Base-by-base conservation (phyloP, 2,797 vertebrate genomes). In the Cyprinodon diabolis region DNA sequence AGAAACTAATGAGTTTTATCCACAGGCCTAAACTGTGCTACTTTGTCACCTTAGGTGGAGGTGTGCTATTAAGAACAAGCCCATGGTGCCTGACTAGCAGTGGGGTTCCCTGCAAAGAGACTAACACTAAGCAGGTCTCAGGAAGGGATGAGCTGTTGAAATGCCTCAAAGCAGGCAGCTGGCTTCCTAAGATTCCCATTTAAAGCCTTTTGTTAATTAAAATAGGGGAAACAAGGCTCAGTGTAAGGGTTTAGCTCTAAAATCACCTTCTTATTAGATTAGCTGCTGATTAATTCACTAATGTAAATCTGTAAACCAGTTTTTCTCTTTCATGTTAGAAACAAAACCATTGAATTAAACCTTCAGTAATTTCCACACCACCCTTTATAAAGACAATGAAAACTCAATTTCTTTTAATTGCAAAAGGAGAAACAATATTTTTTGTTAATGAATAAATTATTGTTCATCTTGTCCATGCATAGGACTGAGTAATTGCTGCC, bases 1-100 rank as follows among this genome's bases (percentile, higher is more conserved):
- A 51, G 47, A 60, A 74, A 83, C 77, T 93, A 93, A 94, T 91
- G 90, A 90, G 81, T 13, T n/a, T 76, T 69, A 91, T 90, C 85
- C 86, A 78, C 72, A 76, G 72, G 55, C 3, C 56, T 58, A 73
- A 79, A 77, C 74, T 19, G 17, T 68, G 84, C 79, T 81, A 85
- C 84, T 78, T 74, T 70, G 77, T 91, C 91, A 90, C 90, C 88
- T 84, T 75, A 84, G 80, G 82, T 84, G 75, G 70, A 86, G 87
- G 82, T 90, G 69, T 71, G 72, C 66, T 81, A 82, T 84, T 88
- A 84, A 81, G 82, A 84, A 85, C 71, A 73, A 79, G 80, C 78
- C 81, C 55, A 12, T n/a, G 52, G 85, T 56, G 76, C 83, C 73
- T 71, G 69, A 83, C 77, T 14, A 75, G 78, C 76, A 76, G 76